phyloP scores from a whole-genome alignment of 2,888 invertebrate species.

The Oxyteleia sp. region DNA sequence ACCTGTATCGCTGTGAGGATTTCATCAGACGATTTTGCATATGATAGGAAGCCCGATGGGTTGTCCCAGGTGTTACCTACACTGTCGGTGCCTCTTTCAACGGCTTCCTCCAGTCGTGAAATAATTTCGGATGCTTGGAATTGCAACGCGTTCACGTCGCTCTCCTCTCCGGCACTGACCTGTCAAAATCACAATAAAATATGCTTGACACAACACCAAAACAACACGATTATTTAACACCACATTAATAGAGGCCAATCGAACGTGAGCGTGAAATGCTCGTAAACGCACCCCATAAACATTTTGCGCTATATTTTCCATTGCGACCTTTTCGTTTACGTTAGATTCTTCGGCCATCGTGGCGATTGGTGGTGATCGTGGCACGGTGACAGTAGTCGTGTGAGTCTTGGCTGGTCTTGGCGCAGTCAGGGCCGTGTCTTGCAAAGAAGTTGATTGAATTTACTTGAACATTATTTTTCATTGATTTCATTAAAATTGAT shows the following conservation, averaged over 20 bases:
- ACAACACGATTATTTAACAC: constrained; percentile 2
- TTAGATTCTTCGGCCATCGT: constrained; percentile 87
- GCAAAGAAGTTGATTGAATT: no score
- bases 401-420: no score
- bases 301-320: constrained; percentile 84
- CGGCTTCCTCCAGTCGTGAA: constrained; percentile 91
- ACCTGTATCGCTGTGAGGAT: constrained; percentile 88
- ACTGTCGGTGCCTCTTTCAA: constrained; percentile 86
- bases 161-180: constrained; percentile 82
- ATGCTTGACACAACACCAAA: constrained; percentile 34
- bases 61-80: constrained; percentile 88
- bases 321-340: constrained; percentile 83
- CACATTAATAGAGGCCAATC: no score
- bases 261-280: constrained; percentile 30
- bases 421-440: constrained; percentile 23
- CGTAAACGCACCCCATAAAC: constrained; percentile 82
- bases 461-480: no score
- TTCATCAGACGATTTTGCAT: constrained; percentile 88
- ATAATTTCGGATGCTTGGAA: constrained; percentile 93
- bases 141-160: constrained; percentile 88
- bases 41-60: constrained; percentile 89
- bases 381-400: constrained; percentile 86
- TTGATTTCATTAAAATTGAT: no score
- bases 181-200: constrained; percentile 83
- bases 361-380: no score